These are phyloP conservation scores for Gadus macrocephalus DNA, from an alignment of 2,113 vertebrate genomes.

Conservation along the genomic window DNA sequence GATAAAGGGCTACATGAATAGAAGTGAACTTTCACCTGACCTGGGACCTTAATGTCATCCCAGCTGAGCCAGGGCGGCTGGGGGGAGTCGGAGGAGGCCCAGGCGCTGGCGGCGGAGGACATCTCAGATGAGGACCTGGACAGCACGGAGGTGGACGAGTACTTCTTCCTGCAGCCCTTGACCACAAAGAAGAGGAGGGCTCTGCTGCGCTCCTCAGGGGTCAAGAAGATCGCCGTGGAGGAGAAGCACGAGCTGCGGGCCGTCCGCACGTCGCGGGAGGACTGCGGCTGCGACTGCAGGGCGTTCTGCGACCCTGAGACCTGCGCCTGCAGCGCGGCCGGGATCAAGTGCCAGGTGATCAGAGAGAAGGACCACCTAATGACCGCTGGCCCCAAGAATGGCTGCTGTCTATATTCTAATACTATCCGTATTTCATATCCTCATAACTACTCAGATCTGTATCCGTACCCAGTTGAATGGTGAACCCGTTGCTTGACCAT, in stretches of 20 bases:
- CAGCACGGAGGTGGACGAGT: constrained; percentile 98
- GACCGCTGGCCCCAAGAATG: too few relatives aligned
- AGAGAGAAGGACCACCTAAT: too few relatives aligned
- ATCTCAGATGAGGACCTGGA: constrained; percentile 97
- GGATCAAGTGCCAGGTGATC: constrained; percentile 96
- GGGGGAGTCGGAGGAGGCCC: constrained; percentile 92
- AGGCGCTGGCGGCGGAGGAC: constrained; percentile 89
- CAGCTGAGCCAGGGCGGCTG: constrained; percentile 97
- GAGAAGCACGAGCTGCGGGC: constrained; percentile 94
- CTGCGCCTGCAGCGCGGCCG: constrained; percentile 93
- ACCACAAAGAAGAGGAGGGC: constrained; percentile 94
- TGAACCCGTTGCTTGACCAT: too few relatives aligned
- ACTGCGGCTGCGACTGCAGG: constrained; percentile 95
- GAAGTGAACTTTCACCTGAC: constrained; percentile 14
- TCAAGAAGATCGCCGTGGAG: constrained; percentile 96
- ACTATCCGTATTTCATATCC: too few relatives aligned
- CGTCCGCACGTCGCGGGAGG: constrained; percentile 92
- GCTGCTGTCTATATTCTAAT: too few relatives aligned
- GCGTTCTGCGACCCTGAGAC: constrained; percentile 97
- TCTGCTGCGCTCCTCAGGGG: constrained; percentile 87
- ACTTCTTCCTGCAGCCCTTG: constrained; percentile 96
- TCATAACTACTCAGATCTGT: too few relatives aligned
- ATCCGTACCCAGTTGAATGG: too few relatives aligned
- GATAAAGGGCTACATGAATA: background rate
- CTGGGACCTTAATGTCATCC: constrained; percentile 27